A percentile compares a stretch with the other conserved stretches of the same genome.
Conservation (phyloP, 2,797 vertebrate genomes). For the Rallus crepitans region DNA sequence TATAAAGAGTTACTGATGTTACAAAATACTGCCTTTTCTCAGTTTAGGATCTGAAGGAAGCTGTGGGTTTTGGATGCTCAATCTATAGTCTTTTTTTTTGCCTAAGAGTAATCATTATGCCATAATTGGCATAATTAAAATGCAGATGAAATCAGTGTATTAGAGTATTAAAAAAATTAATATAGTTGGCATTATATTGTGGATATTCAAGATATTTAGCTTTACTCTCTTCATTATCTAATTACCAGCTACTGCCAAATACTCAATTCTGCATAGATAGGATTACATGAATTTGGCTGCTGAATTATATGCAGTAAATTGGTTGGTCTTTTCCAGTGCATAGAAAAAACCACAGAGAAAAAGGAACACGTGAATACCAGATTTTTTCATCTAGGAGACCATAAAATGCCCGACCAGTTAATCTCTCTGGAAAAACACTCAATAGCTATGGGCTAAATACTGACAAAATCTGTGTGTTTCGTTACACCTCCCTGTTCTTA, state of each 20-base stretch:
- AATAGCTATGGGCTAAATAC: background rate
- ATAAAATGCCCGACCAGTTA: background rate
- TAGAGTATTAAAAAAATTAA: background rate
- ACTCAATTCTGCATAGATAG: background rate
- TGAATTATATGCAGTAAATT: background rate
- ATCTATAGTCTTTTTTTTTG: background rate
- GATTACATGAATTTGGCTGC: background rate
- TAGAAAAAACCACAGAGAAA: background rate
- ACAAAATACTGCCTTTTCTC: background rate
- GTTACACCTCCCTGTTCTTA: background rate
- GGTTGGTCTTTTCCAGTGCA: background rate
- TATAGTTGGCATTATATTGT: background rate
- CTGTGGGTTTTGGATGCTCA: background rate
- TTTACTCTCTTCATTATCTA: background rate
- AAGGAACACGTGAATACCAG: background rate
- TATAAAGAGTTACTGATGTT: background rate
- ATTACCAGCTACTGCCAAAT: background rate
- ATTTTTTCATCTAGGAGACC: background rate
- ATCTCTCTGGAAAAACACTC: background rate
- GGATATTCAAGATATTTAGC: background rate
- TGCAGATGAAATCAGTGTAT: background rate
- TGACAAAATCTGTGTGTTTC: background rate
- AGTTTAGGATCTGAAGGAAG: background rate
- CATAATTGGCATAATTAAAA: background rate
- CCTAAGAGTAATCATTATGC: background rate